Base-by-base conservation (phyloP, 2,888 invertebrate species). In the Alcis repandata region DNA sequence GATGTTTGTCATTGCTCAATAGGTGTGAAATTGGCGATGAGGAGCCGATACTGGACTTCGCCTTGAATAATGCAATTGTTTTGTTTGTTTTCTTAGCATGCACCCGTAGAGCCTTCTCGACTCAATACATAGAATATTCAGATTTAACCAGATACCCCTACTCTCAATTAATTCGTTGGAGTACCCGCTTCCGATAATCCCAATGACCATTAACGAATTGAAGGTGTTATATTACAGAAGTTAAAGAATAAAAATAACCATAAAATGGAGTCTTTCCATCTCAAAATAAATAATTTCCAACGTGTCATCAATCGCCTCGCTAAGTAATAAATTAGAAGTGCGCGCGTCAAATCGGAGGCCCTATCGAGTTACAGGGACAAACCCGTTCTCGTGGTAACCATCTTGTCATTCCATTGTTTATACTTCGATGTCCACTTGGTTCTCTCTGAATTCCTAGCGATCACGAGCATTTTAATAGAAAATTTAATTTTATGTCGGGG, bases 231-330 rank as follows among this genome's bases (percentile, higher is more conserved):
- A 78, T 84, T 84, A 80, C 80, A 83, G 79, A 83, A 82, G 83
- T 80, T 80, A 69, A 70, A 73, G 68, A 74, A 80, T 79, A 84
- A 82, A 85, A 82, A 77, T 75, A 77, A 80, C 79, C 75, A 86
- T 86, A 85, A 85, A 87, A 82, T 76, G 77, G 76, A 79, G 82
- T 79, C 75, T 75, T 67, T 76, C 72, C 74, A 75, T 77, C 73
- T 65, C 81, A 79, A 83, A 81, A 90, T 89, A 89, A 90, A 89
- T 88, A 86, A 88, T 86, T 82, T 87, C 74, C 77, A 79, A 75
- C 77, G 79, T 80, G 84, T 87, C 89, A 91, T 92, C 91, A 91
- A 92, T 92, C 90, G 87, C 79, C 79, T 82, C 80, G 80, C 79
- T 80, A 78, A 74, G 79, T 81, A 81, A 86, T 92, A 92, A 92